Evolutionary conservation across 2,113 vertebrate genomes (phyloP), one percentile per base, ranked within the genome.

Genomic region (Syrmaticus mikado): DNA sequence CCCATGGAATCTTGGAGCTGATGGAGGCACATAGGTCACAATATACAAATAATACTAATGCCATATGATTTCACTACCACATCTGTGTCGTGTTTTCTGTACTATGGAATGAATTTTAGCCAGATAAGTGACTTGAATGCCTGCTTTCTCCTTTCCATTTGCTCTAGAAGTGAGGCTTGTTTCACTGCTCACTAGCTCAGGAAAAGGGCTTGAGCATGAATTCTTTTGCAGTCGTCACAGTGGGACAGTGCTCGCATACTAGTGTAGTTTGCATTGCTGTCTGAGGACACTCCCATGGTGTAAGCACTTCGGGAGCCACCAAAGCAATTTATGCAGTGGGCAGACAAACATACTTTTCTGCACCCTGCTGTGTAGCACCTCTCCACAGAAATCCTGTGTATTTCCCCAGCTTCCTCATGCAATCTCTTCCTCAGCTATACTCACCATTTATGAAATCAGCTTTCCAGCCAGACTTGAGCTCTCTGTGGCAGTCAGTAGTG

Each of bases 311-410:
- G 84, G 94, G 89, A 94, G 73, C 85, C 85, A 75, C 91, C 79
- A 95, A 95, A 94, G 93, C 93, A 94, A 90, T 94, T 94, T 93
- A 28, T 81, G 57, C 79, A 14, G 61, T n/a, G 91, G 93, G 89
- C 76, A 93, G 84, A 65, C 72, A 64, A 87, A 92, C 41, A 11
- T 82, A 85, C 50, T 46, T 80, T 55, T 16, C 72, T 73, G 60
- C 40, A 13, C 52, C 91, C 85, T 74, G 87, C 94, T 91, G 92
- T 64, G 84, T 18, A 25, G 50, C 79, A 65, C 8, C 10, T 83
- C 85, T 78, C 65, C 50, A 30, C 68, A 80, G 38, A 66, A 89
- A 46, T 52, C 50, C 67, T 46, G 14, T 1, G 13, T 32, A 3
- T 50, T 70, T 66, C 48, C 45, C 60, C 53, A 62, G 36, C 74